Evolutionary conservation across 2,888 invertebrate genomes (phyloP), one percentile per base, ranked within the genome.

Genomic region (Gasteruption jaculator): DNA sequence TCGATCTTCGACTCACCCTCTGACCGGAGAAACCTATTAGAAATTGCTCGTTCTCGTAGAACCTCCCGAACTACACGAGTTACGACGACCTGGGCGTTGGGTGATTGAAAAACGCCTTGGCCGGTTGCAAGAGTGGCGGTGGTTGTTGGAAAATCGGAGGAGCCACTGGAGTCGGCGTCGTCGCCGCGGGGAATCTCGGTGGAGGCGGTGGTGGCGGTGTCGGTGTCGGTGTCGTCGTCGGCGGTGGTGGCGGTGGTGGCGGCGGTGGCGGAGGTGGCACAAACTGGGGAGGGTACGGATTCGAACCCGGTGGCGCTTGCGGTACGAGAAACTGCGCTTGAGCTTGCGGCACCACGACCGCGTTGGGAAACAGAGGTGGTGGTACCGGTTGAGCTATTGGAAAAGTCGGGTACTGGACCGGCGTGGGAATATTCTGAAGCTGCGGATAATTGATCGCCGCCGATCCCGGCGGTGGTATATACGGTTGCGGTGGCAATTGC

Each of bases 281-380:
- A 25, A 63, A 67, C 32, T 65, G 65, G 3, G 68, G 71, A n/a
- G 67, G 67, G 41, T 66, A 68, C 1, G 67, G 69, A 46, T 70
- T 70, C 5, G 70, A 63, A 8, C 69, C 69, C 2, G 69, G 70
- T 10, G 70, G 70, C 18, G 69, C 69, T 42, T 70, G 68, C 1
- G 68, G 64, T 20, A 60, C 52, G 14, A 57, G 43, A 46, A 61
- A 61, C 40, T 58, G 60, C 18, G 50, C 52, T 16, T 50, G 38
- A 4, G 56, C 38, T 8, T 49, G 52, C 1, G 43, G 49, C 24
- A 54, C 45, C 16, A 56, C 10, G 24, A 56, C 25, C 3, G 44
- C 31, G 15, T 42, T 50, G 5, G 35, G 16, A 19, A 46, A 54
- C 0, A 41, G 24, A 7, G 50, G 26, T 18, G 52, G 54, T 4